Evolutionary conservation across 2,888 invertebrate species (phyloP).

Genomic region (Mamestra brassicae): DNA sequence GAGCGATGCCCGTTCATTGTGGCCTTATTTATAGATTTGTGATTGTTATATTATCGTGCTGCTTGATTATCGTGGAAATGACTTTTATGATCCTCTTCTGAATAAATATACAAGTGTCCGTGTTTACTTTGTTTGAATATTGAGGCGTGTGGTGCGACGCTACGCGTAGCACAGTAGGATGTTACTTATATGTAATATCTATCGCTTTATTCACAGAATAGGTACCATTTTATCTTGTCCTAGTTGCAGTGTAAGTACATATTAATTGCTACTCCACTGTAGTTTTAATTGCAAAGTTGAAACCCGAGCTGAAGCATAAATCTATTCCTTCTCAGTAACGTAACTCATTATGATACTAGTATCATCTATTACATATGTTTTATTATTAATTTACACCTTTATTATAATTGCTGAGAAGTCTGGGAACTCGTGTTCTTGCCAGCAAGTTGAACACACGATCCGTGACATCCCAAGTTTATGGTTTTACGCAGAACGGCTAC

Average conservation of each 20-base stretch:
- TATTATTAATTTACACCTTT: slow-evolving; percentile 15
- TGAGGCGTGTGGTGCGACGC: slow-evolving; percentile 31
- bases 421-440: slow-evolving; percentile 37
- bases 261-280: neutral
- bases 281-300: neutral
- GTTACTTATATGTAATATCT: slow-evolving; percentile 4
- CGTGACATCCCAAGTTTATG: slow-evolving; percentile 49
- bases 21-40: slow-evolving; percentile 69
- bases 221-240: neutral
- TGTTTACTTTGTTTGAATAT: slow-evolving; percentile 44
- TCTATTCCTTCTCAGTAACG: neutral
- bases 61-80: slow-evolving; percentile 58
- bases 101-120: slow-evolving; percentile 58
- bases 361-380: slow-evolving; percentile 1
- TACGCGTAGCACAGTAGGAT: slow-evolving; percentile 14
- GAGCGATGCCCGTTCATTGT: slow-evolving; percentile 79
- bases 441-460: slow-evolving; percentile 49
- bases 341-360: slow-evolving; percentile 5
- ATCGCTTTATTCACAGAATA: neutral
- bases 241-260: neutral
- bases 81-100: slow-evolving; percentile 62
- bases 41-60: slow-evolving; percentile 63
- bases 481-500: slow-evolving; percentile 43
- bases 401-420: slow-evolving; percentile 29
- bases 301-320: neutral